Evolutionary conservation across 2,888 invertebrate genomes (phyloP), one percentile per base, ranked within the genome.

Genomic region (Sipha maydis): DNA sequence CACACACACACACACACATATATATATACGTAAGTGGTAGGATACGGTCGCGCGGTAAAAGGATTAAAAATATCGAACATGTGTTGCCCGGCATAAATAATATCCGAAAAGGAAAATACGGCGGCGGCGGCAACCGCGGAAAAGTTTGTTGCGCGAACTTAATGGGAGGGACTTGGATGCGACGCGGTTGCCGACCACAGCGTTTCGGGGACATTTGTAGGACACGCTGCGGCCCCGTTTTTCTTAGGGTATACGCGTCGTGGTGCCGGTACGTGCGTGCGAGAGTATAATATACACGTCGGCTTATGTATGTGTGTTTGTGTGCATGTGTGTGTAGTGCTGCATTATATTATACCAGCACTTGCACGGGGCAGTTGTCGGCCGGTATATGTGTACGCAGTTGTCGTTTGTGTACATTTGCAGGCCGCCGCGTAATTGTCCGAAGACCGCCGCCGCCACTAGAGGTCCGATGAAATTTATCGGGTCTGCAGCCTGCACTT

Each of bases 61-160:
- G 71, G 71, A 28, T 79, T 79, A 79, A 86, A 86, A 86, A 79
- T 79, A 79, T 79, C 71, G 54, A 86, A 86, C 85, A 86, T 86
- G 79, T 86, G 85, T 86, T 86, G 79, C 71, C 77, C 56, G 79
- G 67, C 78, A 86, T 86, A 86, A 86, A 86, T 86, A 86, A 86
- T 56, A 71, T 48, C 48, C 48, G 9, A 76, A 83, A 83, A 83
- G 48, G 21, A 56, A n/a, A 77, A 69, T 31, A 69, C 69, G 28
- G 75, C 25, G n/a, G 73, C 9, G 38, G 71, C 78, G 61, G 75
- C 61, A 38, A 71, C 73, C 75, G 75, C 76, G 79, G 85, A 86
- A 86, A 79, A 79, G 85, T 86, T 86, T 85, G 21, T 2, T 3
- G 56, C 61, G 34, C n/a, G 67, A 41, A 69, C 83, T 54, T 54